phyloP scores from a whole-genome alignment of 2,888 invertebrate species.

The Pegoplata infirma region DNA sequence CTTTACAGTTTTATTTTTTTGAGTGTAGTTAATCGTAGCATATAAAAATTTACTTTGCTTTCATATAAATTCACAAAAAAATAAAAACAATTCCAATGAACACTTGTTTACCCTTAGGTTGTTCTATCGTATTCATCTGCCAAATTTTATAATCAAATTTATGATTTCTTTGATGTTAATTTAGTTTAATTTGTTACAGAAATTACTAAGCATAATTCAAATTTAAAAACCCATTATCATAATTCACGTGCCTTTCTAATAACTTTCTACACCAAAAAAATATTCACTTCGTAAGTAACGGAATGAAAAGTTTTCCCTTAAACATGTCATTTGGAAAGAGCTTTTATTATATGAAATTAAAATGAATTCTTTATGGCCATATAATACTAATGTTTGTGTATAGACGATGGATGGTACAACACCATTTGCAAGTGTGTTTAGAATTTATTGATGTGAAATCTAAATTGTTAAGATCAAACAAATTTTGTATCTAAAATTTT shows the following conservation, averaged over 20 bases:
- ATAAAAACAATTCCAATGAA: not conserved
- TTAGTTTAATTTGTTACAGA: conserved; percentile 38
- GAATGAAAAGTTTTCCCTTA: conserved; percentile 9
- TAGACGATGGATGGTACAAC: no score
- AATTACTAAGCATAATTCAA: conserved; percentile 48
- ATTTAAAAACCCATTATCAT: conserved; percentile 60
- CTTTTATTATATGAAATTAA: conserved; percentile 41
- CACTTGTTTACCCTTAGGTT: conserved; percentile 5
- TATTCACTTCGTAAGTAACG: no score
- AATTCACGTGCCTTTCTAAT: conserved; percentile 50
- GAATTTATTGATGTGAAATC: no score
- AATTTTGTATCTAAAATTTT: no score
- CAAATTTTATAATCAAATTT: conserved; percentile 37
- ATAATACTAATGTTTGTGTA: conserved; percentile 25
- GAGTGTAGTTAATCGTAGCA: no score
- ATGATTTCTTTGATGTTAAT: conserved; percentile 53
- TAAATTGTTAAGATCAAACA: no score
- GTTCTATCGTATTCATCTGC: not conserved
- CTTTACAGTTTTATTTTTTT: no score
- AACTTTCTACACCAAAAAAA: conserved; percentile 12
- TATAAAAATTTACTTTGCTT: no score
- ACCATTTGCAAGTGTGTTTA: no score
- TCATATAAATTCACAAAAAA: conserved; percentile 2
- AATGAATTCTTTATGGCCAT: conserved; percentile 46
- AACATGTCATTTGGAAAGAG: conserved; percentile 23